These are phyloP conservation scores for Aselliscus stoliczkanus DNA, from an alignment of 2,797 vertebrate species.

Conservation along the genomic window DNA sequence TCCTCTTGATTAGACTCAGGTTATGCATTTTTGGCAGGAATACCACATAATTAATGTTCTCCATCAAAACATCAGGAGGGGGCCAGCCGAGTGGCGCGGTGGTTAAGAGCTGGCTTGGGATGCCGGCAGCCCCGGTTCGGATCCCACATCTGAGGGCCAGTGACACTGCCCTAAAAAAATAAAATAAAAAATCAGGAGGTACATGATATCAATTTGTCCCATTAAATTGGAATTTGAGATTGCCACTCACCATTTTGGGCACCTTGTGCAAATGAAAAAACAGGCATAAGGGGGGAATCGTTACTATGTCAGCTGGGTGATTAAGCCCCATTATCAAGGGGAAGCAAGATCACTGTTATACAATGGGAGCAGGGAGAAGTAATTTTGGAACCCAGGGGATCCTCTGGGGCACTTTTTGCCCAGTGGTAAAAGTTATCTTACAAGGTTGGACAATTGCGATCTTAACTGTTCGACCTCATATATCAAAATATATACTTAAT, in stretches of 20 bases:
- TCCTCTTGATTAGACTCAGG: not conserved
- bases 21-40: not conserved
- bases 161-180: too few relatives aligned
- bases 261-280: not conserved
- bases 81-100: too few relatives aligned
- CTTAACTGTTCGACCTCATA: not conserved
- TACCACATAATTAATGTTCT: not conserved
- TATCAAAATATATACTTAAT: not conserved
- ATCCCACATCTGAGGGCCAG: too few relatives aligned
- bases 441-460: too few relatives aligned
- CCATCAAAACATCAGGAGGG: not conserved
- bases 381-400: not conserved
- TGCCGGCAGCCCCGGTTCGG: too few relatives aligned
- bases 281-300: not conserved
- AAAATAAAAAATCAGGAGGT: not conserved
- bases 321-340: not conserved
- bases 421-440: not conserved
- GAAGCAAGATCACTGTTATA: not conserved
- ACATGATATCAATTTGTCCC: not conserved
- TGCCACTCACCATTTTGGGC: not conserved
- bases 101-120: too few relatives aligned
- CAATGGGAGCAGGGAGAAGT: not conserved
- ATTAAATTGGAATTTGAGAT: slow-evolving; percentile 2
- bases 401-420: not conserved
- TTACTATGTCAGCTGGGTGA: not conserved